Base-by-base conservation (phyloP, 2,888 invertebrate species). In the Lacanobia oleracea region DNA sequence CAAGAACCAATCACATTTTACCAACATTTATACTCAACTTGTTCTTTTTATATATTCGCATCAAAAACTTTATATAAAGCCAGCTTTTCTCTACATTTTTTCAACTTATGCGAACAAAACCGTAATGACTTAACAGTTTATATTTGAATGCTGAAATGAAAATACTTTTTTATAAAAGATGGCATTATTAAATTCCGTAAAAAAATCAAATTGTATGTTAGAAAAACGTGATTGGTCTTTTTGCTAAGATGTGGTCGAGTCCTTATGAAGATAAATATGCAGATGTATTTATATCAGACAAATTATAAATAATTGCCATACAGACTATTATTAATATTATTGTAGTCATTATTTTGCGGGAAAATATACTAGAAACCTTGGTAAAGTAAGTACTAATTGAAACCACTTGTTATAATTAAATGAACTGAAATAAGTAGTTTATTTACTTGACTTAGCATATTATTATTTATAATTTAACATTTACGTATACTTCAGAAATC, bases 261-360 rank as follows among this genome's bases (percentile, higher is more conserved):
- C 16, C 51, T 60, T 53, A 70, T 70, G 51, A 69, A 54, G 7
- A 45, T 40, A 27, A 51, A 76, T 72, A 67, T 57, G 40, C 43
- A 51, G 10, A 73, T 51, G 50, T 68, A 76, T 7, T 37, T 37
- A 50, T 53, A 23, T 51, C n/a, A 51, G 27, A 40, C 16, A 40
- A 40, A 60, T 48, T 23, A 60, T 16, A 59, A 60, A 69, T 77
- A 48, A 69, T 69, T 69, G 45, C n/a, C 4, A 59, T n/a, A 53
- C 45, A 45, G 8, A 67, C 57, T 76, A 59, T 77, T 60, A 53
- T 60, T 62, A 48, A 12, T 37, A 23, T 56, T 57, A 14, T 10
- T 43, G 40, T 18, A 33, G 21, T 53, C 10, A 50, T 60, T 75
- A 0, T 64, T 62, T 37, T 72, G 75, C 74, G 76, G 61, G 54